Conservation (phyloP, 2,113 vertebrate genomes). For the Phylloscopus whistleri region DNA sequence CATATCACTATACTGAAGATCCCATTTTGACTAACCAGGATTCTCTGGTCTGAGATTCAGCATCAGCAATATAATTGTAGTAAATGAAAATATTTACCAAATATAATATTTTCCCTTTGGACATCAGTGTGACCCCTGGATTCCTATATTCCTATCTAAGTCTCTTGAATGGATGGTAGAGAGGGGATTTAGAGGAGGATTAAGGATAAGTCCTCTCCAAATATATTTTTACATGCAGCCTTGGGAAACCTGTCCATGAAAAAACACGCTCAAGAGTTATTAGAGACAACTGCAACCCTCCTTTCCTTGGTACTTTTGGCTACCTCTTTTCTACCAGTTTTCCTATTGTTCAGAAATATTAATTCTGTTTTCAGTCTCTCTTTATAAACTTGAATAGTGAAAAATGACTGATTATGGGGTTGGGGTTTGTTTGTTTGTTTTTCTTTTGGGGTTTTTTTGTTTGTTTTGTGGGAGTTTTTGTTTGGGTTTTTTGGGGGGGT, state of each 20-base stretch:
- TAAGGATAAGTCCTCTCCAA: background rate
- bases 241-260: background rate
- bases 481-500: too few relatives aligned
- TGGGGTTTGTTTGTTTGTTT: too few relatives aligned
- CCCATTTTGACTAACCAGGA: background rate
- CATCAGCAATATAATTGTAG: background rate
- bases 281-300: background rate
- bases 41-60: background rate
- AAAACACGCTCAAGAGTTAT: background rate
- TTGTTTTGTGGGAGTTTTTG: background rate
- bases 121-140: background rate
- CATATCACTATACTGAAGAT: background rate
- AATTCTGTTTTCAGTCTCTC: background rate
- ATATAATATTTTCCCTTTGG: background rate
- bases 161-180: background rate
- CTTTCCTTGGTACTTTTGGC: background rate
- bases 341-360: background rate
- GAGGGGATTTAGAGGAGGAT: background rate
- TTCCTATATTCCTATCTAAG: background rate
- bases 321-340: background rate
- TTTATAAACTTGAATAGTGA: background rate
- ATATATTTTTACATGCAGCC: background rate
- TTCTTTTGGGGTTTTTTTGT: accelerated
- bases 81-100: background rate
- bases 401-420: accelerated